Evolutionary conservation across 2,888 invertebrate species (phyloP).

Genomic region (Apodemia hepburni): DNA sequence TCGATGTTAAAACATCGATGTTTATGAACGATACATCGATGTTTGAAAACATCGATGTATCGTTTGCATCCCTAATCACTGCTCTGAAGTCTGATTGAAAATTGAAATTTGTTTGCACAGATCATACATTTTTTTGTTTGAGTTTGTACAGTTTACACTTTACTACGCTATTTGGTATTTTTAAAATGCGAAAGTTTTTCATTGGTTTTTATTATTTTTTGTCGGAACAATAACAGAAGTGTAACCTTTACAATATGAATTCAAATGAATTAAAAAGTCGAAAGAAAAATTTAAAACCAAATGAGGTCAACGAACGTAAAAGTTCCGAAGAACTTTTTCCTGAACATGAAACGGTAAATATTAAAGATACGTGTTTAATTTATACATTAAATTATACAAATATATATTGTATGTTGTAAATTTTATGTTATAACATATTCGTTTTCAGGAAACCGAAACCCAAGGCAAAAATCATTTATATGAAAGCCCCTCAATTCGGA

Average conservation of each 20-base stretch:
- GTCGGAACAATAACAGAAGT: background rate
- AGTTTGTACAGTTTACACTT: too few species aligned
- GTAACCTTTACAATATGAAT: conserved; percentile 38
- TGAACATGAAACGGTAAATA: conserved; percentile 46
- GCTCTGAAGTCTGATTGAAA: too few species aligned
- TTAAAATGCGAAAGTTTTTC: too few species aligned
- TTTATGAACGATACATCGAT: too few species aligned
- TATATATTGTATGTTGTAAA: background rate
- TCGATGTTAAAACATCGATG: too few species aligned
- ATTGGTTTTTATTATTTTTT: background rate
- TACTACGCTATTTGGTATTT: too few species aligned
- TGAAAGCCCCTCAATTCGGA: conserved; percentile 34
- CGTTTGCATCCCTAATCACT: too few species aligned
- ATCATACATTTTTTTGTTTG: too few species aligned
- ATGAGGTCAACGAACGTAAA: conserved; percentile 56
- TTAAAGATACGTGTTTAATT: too few species aligned
- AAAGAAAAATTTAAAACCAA: conserved; percentile 44
- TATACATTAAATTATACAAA: too few species aligned
- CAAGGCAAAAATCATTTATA: conserved; percentile 31
- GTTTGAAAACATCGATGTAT: too few species aligned
- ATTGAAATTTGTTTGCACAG: too few species aligned
- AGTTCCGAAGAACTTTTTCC: conserved; percentile 36
- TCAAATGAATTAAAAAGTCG: conserved; percentile 40
- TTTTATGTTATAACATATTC: background rate
- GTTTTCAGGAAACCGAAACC: conserved; percentile 34